These are phyloP conservation scores for Gopherus evgoodei DNA, from an alignment of 2,113 vertebrate genomes.

Conservation along the genomic window DNA sequence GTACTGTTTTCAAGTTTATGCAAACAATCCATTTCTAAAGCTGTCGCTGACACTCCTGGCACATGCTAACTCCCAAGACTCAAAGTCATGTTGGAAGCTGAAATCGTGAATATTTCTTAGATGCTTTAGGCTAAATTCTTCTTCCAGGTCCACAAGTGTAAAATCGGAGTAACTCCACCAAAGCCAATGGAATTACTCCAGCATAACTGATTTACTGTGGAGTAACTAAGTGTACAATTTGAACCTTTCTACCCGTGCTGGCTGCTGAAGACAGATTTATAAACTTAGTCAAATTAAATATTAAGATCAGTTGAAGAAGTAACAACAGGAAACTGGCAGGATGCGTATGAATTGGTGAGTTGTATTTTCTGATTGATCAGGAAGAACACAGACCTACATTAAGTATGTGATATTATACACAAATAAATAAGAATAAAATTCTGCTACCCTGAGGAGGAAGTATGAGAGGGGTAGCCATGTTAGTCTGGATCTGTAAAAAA, in stretches of 20 bases:
- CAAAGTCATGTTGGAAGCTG: conserved; percentile 40
- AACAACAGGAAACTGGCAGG: conserved; percentile 55
- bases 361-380: not conserved
- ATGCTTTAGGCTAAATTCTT: conserved; percentile 66
- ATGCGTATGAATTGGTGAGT: conserved; percentile 31
- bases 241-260: not conserved
- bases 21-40: conserved; percentile 81
- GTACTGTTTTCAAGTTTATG: conserved; percentile 79
- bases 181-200: not conserved
- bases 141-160: not conserved
- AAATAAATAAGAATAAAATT: not conserved
- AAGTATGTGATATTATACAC: not conserved
- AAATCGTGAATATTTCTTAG: conserved; percentile 70
- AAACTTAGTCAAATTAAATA: not conserved
- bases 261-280: not conserved
- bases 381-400: conserved; percentile 24
- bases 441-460: not conserved
- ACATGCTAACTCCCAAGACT: conserved; percentile 54
- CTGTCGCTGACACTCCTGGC: conserved; percentile 72
- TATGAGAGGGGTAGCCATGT: no score
- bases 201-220: not conserved
- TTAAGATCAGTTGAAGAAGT: conserved; percentile 1
- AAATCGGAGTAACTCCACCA: not conserved
- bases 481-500: no score
- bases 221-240: not conserved